Evolutionary conservation across 1,140 invertebrate species (phyloP), one percentile per base, ranked within the genome.

Genomic region (Apis florea): DNA sequence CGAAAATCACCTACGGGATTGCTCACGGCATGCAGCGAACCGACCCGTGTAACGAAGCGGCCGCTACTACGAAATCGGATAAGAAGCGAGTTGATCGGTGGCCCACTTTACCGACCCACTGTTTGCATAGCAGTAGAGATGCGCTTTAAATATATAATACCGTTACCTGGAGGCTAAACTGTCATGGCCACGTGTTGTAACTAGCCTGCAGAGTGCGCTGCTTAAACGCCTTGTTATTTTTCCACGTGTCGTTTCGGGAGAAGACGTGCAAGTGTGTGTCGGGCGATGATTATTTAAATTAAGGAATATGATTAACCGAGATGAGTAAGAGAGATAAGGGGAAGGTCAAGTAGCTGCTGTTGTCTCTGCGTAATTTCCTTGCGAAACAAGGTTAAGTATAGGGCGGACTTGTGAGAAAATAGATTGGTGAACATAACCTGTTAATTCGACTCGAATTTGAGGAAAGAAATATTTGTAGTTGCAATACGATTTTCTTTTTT

Each of bases 11-110:
- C 51, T n/a, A 26, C 10, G n/a, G 61, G 61, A 74, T 74, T 63
- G 70, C 71, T 31, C 8, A 17, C n/a, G 59, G 78, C 68, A 26
- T n/a, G n/a, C 31, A 47, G 51, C 21, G 40, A 24, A 51, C 24
- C 24, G 56, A 63, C 26, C 51, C 53, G 61, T 66, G 49, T 80
- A 80, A 80, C 78, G 78, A 80, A 66, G 53, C 69, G 26, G 71
- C n/a, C 31, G 75, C 58, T 73, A 68, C 56, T 78, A 64, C 59
- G 79, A 84, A 87, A 87, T 87, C 85, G 86, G 85, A 87, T 87
- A 87, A 83, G 81, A 72, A 67, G 40, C 53, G 21, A 71, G 70
- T 80, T 80, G 78, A 80, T 80, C 78, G 61, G 70, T 80, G 78
- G 70, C 78, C 78, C 70, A 80, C 51, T 80, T 80, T 8, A 61